phyloP scores from a whole-genome alignment of 1,140 invertebrate species.

The Psilanteris sp. region DNA sequence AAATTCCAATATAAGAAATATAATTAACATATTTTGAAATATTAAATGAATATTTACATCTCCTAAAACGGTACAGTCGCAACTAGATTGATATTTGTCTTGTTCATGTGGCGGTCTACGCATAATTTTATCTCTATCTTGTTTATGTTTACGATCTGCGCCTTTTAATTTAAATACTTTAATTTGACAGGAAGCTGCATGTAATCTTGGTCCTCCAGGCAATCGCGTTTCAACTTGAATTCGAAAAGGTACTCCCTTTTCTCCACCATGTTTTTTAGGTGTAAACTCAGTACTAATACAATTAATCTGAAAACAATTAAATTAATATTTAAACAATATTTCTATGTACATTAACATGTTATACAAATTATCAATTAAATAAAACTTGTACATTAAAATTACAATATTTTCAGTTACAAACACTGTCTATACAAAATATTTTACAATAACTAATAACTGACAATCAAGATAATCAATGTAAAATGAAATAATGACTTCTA shows the following conservation, averaged over 20 bases:
- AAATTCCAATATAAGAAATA: too few relatives aligned
- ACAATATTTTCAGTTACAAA: too few relatives aligned
- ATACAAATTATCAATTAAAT: too few relatives aligned
- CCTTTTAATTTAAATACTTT: slow-evolving; percentile 97
- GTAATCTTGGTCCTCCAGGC: slow-evolving; percentile 82
- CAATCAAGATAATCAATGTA: too few relatives aligned
- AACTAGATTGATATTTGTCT: slow-evolving; percentile 97
- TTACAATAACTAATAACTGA: too few relatives aligned
- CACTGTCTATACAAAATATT: too few relatives aligned
- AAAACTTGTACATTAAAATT: too few relatives aligned
- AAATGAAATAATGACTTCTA: too few relatives aligned
- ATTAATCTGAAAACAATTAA: slow-evolving; percentile 86
- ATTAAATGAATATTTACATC: slow-evolving; percentile 83
- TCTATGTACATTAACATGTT: too few relatives aligned
- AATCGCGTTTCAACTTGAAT: slow-evolving; percentile 92
- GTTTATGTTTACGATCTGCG: slow-evolving; percentile 98
- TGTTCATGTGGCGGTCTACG: slow-evolving; percentile 91
- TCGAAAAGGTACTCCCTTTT: slow-evolving; percentile 97
- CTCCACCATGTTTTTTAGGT: slow-evolving; percentile 98
- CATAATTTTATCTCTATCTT: slow-evolving; percentile 96
- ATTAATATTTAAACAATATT: too few relatives aligned
- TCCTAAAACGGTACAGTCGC: slow-evolving; percentile 95
- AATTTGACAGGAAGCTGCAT: slow-evolving; percentile 96
- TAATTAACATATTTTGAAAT: too few relatives aligned
- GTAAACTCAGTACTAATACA: slow-evolving; percentile 99